Conservation (phyloP, 2,113 vertebrate species). For the Mobula birostris region DNA sequence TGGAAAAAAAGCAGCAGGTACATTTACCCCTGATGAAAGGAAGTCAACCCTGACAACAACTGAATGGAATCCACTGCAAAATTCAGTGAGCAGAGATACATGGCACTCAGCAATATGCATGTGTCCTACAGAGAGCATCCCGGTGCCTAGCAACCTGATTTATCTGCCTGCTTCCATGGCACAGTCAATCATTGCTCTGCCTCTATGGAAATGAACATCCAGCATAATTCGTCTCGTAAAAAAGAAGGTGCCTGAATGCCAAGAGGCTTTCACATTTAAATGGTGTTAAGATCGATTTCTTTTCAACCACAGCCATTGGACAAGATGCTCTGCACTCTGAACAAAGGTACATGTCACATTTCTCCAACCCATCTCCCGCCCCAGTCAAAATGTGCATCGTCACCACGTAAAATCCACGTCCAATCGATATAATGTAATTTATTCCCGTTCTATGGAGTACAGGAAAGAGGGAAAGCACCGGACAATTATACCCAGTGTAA, state of each 20-base stretch:
- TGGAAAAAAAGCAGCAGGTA: not conserved
- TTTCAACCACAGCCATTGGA: not conserved
- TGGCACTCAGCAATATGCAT: slow-evolving; percentile 12
- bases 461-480: not conserved
- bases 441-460: not conserved
- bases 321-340: not conserved
- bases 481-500: not conserved
- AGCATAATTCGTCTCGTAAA: not conserved
- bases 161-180: not conserved
- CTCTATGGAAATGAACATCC: slow-evolving; percentile 28
- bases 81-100: not conserved
- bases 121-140: not conserved
- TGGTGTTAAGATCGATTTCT: not conserved
- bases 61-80: not conserved
- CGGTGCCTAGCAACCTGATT: slow-evolving; percentile 19
- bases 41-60: not conserved
- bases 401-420: too few species aligned
- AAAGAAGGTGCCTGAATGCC: not conserved
- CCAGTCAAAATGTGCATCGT: not conserved
- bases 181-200: not conserved
- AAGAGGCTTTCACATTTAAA: not conserved
- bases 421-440: not conserved
- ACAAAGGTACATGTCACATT: not conserved
- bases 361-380: not conserved
- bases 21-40: slow-evolving; percentile 8